phyloP scores from a whole-genome alignment of 2,888 invertebrate species.

The Melipona bicolor region DNA sequence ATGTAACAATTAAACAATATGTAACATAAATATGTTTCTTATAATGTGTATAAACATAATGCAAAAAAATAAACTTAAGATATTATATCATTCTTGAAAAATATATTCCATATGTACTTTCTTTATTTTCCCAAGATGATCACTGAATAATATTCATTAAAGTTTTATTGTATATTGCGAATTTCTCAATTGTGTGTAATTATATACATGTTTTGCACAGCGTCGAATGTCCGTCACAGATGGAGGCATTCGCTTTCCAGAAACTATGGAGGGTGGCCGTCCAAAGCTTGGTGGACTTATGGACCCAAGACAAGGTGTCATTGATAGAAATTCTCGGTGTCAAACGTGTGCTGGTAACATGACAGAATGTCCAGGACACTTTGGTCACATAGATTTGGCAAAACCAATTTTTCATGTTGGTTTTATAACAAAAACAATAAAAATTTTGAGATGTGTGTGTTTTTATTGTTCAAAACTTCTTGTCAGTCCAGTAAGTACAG shows the following conservation, averaged over 20 bases:
- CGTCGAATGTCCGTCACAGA: constrained; percentile 99
- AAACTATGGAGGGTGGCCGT: constrained; percentile 99
- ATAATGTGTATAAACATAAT: not conserved
- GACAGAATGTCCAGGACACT: constrained; percentile 99
- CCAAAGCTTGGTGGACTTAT: constrained; percentile 99
- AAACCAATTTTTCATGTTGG: constrained; percentile 99
- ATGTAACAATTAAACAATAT: not conserved
- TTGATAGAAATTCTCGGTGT: constrained; percentile 96
- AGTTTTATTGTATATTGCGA: not conserved
- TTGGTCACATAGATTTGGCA: constrained; percentile 98
- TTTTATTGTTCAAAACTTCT: constrained; percentile 99
- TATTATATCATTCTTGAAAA: not conserved
- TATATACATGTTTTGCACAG: constrained; percentile 85
- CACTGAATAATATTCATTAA: not conserved
- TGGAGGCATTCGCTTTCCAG: constrained; percentile 97
- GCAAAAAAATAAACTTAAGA: not conserved
- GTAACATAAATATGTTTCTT: not conserved
- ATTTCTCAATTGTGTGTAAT: constrained; percentile 12
- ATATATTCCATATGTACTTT: not conserved
- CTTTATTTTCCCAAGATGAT: not conserved
- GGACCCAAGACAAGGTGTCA: constrained; percentile 99
- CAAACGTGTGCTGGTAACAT: constrained; percentile 99
- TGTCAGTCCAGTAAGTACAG: constrained; percentile 93
- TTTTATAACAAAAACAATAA: constrained; percentile 98
- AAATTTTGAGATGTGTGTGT: constrained; percentile 98